A percentile compares a stretch with the other conserved stretches of the same genome.
These are phyloP conservation scores for Eupsilia transversa DNA, from an alignment of 2,888 invertebrate genomes.

Conservation along the genomic window DNA sequence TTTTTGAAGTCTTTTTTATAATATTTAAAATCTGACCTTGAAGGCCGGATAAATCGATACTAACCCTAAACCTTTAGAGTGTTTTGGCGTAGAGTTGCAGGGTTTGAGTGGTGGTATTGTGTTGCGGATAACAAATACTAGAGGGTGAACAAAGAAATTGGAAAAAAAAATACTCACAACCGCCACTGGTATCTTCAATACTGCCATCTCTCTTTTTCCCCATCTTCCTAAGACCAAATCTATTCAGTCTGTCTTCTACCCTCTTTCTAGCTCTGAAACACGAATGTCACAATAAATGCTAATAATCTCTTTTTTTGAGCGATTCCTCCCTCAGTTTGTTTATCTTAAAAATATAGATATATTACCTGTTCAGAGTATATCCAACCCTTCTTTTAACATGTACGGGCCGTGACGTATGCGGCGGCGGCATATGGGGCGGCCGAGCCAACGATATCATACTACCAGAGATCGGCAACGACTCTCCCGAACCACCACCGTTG, in stretches of 20 bases:
- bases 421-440: constrained; percentile 73
- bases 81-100: neutral
- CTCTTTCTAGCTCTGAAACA: constrained; percentile 94
- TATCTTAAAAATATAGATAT: neutral
- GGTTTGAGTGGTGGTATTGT: neutral
- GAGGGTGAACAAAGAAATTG: neutral
- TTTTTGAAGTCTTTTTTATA: neutral
- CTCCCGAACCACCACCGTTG: constrained; percentile 89
- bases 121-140: neutral
- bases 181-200: constrained; percentile 95
- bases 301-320: neutral
- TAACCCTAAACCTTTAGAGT: neutral
- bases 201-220: constrained; percentile 97
- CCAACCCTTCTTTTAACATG: constrained; percentile 85
- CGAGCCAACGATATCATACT: constrained; percentile 90
- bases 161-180: constrained; percentile 89
- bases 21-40: neutral
- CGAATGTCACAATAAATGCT: neutral
- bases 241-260: constrained; percentile 96
- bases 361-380: constrained; percentile 84
- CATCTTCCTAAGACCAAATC: constrained; percentile 95
- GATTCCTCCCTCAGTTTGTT: neutral
- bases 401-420: constrained; percentile 78
- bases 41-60: neutral
- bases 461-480: constrained; percentile 89